Conservation (phyloP, 2,113 vertebrate species). For the Mus spicilegus region DNA sequence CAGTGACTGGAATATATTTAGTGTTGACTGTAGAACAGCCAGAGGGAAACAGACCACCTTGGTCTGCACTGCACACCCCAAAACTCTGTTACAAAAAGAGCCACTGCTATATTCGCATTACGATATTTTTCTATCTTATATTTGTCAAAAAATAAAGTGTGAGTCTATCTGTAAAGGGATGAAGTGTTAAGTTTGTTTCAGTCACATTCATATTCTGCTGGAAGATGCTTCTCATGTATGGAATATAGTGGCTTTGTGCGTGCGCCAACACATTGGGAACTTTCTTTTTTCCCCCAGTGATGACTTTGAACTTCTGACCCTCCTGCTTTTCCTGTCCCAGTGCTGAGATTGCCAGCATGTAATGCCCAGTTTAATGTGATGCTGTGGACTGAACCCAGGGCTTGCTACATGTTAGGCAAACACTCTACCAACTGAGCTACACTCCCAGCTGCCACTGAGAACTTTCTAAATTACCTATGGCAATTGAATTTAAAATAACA, state of each 20-base stretch:
- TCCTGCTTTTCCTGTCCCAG: not conserved
- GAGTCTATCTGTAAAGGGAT: slow-evolving; percentile 78
- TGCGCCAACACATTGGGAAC: slow-evolving; percentile 1
- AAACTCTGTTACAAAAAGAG: slow-evolving; percentile 44
- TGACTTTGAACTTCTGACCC: not conserved
- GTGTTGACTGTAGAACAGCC: slow-evolving; percentile 51
- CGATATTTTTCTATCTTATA: slow-evolving; percentile 78
- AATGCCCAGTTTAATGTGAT: not conserved
- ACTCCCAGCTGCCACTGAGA: not conserved
- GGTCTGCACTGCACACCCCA: slow-evolving; percentile 37
- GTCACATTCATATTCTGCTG: slow-evolving; percentile 57
- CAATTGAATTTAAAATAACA: slow-evolving; percentile 62
- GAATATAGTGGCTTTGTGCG: slow-evolving; percentile 52
- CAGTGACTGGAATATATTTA: slow-evolving; percentile 44
- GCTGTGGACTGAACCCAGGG: not conserved
- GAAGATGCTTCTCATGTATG: slow-evolving; percentile 5
- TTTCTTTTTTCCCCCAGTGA: not conserved
- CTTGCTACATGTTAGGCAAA: not conserved
- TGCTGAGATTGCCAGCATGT: not conserved
- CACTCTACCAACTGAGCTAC: not conserved
- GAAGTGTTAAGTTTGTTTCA: slow-evolving; percentile 45
- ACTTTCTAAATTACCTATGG: slow-evolving; percentile 61
- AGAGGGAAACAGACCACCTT: not conserved
- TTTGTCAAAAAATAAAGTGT: slow-evolving; percentile 69
- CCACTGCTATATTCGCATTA: slow-evolving; percentile 55